Evolutionary conservation across 1,140 invertebrate genomes (phyloP), one percentile per base, ranked within the genome.

Genomic region (Ectropis grisescens): DNA sequence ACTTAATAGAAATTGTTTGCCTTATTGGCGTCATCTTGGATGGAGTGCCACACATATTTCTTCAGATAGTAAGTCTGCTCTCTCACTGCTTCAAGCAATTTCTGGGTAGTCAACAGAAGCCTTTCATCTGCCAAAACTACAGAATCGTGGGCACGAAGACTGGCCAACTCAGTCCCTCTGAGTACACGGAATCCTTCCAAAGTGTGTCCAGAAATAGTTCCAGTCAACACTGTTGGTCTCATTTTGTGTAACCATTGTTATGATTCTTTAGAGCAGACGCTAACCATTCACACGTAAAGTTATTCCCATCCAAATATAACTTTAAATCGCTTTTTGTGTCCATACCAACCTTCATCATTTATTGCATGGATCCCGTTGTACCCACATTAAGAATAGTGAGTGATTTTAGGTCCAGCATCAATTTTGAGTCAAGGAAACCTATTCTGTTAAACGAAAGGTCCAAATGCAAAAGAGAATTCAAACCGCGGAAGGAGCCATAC

Each of bases 391-490:
- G 37, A 9, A 60, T 29, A 11, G 32, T 38, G 2, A 75, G 37
- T 8, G 38, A 47, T 22, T 67, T 71, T 16, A 75, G 46, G 41
- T 74, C 68, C 30, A 65, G 47, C 11, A 80, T 42, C 2, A 58
- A 47, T 14, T 74, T 71, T 3, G 70, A 78, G 39, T 78, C 62
- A 11, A 80, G 37, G 30, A 43, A 35, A 2, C 9, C 11, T 28
- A 80, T 74, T 8, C 58, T 33, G 19, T 80, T 80, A 24, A 39
- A 66, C 0, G 75, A 64, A 2, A 80, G 33, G 42, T 80, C 70
- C 10, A 80, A 50, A 34, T 68, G 49, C 5, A 37, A 7, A 7
- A 80, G 52, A n/a, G 24, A 30, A 0, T 34, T 41, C 13, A 75
- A 26, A 7, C 62, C 67, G 14, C 58, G 43, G 29, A 80, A 80